Base-by-base conservation (phyloP, 1,140 invertebrate genomes). In the Zaprionus capensis region DNA sequence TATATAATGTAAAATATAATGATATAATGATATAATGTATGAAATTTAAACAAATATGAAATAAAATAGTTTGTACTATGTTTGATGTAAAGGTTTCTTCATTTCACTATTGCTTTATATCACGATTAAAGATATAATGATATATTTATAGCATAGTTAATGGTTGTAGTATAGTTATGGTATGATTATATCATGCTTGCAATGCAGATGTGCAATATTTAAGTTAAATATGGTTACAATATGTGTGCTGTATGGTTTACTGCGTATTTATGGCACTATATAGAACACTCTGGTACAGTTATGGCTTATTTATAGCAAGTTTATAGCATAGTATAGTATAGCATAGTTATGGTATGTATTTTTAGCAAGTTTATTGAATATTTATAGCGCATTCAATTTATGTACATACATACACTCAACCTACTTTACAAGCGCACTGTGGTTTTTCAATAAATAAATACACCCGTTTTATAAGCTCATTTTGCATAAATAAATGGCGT, bases 401-500 rank as follows among this genome's bases (percentile, higher is more conserved):
- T 22, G 12, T 15, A 15, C 14, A 7, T 15, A 15, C 14, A 7
- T 2, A 34, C 31, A 34, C 9, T 34, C 31, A 41, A n/a, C 38
- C 38, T 15, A 41, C 15, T 41, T 41, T 0, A 2, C 20, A 22
- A 12, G 20, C 46, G 4, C 9, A 12, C 46, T 49, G 20, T 49
- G 20, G 46, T 20, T 49, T 22, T 49, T 49, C 17, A 20, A 49
- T 49, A 49, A 49, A 22, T 44, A 44, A 44, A 44, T 44, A 44
- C 15, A n/a, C n/a, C 15, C n/a, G n/a, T 44, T 51, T 51, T 24
- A 51, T 51, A 12, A 14, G 46, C 46, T 51, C 11, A 51, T 22
- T 51, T 24, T 20, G 46, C 46, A 51, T 51, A 51, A 24, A 51
- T 51, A 51, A 51, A 51, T 51, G 46, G 24, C 38, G 26, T n/a